phyloP scores from a whole-genome alignment of 2,113 vertebrate genomes.

The Leptocoma aspasia region DNA sequence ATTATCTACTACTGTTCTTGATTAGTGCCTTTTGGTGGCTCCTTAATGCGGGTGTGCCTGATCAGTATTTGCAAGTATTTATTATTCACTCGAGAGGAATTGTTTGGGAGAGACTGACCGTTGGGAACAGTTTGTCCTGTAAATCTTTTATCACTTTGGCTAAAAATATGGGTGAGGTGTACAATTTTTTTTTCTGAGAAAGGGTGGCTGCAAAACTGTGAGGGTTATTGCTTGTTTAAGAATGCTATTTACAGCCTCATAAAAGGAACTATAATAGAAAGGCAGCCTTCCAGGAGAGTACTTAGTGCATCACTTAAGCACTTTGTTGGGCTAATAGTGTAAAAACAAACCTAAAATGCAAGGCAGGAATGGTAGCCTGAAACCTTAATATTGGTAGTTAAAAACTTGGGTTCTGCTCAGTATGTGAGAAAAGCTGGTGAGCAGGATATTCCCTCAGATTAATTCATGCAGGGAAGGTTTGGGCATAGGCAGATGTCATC shows the following conservation, averaged over 20 bases:
- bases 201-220: neutral
- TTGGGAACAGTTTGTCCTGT: neutral
- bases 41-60: neutral
- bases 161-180: neutral
- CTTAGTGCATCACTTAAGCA: neutral
- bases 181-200: neutral
- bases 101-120: neutral
- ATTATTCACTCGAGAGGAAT: neutral
- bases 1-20: neutral
- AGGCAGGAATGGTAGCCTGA: neutral
- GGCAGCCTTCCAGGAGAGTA: slow-evolving; percentile 23
- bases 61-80: neutral
- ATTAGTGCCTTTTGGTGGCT: neutral
- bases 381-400: neutral
- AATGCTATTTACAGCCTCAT: slow-evolving; percentile 55
- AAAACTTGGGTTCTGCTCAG: neutral
- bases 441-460: neutral
- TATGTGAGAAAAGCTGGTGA: neutral
- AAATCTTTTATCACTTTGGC: neutral
- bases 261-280: slow-evolving; percentile 25
- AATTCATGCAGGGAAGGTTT: neutral
- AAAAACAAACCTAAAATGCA: neutral
- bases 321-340: neutral
- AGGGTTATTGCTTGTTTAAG: slow-evolving; percentile 44
- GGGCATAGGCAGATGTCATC: neutral